These are phyloP conservation scores for Periophthalmodon schlosseri DNA, from an alignment of 2,113 vertebrate genomes.

Conservation along the genomic window DNA sequence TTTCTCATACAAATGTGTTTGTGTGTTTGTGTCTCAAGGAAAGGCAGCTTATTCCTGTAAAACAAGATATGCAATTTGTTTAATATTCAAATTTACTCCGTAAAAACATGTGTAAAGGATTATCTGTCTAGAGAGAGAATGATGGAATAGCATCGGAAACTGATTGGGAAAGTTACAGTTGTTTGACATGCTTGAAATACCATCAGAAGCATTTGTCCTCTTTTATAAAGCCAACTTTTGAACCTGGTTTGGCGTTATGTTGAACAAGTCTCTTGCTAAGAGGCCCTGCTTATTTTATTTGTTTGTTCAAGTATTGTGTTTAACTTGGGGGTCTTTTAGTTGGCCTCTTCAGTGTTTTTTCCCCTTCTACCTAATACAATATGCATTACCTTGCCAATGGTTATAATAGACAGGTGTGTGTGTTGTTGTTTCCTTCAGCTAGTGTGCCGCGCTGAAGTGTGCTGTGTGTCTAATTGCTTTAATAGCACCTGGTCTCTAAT, in stretches of 20 bases:
- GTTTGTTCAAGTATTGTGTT: conserved; percentile 12
- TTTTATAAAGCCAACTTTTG: neutral
- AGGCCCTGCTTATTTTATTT: conserved; percentile 3
- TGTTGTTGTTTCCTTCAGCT: conserved; percentile 37
- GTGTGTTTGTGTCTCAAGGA: conserved; percentile 63
- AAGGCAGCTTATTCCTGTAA: conserved; percentile 47
- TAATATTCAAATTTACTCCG: conserved; percentile 40
- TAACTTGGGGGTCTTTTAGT: conserved; percentile 8
- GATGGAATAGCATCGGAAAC: conserved; percentile 28
- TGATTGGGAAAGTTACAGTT: conserved; percentile 32
- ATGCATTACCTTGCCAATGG: conserved; percentile 12
- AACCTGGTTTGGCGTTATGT: neutral
- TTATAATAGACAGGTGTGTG: conserved; percentile 33
- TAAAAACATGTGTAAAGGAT: conserved; percentile 46
- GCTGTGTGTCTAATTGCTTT: conserved; percentile 80
- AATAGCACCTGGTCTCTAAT: conserved; percentile 81
- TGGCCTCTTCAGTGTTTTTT: conserved; percentile 9
- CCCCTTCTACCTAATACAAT: conserved; percentile 24
- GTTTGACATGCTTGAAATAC: neutral
- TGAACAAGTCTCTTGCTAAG: neutral
- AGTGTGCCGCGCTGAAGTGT: conserved; percentile 63
- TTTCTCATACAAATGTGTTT: conserved; percentile 67
- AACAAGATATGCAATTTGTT: conserved; percentile 55
- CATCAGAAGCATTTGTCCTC: neutral
- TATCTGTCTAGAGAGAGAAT: conserved; percentile 36